Evolutionary conservation across 2,113 vertebrate species (phyloP).

Genomic region (Gopherus flavomarginatus): DNA sequence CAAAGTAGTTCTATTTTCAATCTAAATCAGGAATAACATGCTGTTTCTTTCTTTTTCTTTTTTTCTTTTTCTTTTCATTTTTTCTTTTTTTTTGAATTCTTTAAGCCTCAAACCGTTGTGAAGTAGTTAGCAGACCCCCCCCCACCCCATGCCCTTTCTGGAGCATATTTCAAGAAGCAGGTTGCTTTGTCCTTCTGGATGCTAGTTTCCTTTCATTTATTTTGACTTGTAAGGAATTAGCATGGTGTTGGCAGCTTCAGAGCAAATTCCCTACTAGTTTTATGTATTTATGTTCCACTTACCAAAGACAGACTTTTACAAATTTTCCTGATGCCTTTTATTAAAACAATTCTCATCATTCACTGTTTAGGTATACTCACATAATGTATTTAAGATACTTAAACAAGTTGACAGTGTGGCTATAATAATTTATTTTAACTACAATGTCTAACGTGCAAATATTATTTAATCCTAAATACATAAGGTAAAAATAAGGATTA

Average conservation of each 20-base stretch:
- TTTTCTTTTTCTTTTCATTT: not conserved
- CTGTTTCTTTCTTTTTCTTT: not conserved
- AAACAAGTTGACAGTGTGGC: not conserved
- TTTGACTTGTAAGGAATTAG: not conserved
- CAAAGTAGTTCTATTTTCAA: not conserved
- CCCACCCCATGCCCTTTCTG: not conserved
- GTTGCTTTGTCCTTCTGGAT: not conserved
- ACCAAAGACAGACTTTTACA: not conserved
- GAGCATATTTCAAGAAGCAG: not conserved
- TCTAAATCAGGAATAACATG: not conserved
- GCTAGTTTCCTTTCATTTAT: not conserved
- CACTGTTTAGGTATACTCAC: accelerated
- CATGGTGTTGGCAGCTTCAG: not conserved
- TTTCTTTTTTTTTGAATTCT: not conserved
- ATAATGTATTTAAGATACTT: not conserved
- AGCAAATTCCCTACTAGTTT: not conserved
- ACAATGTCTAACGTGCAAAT: not conserved
- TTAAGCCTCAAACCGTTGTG: not conserved
- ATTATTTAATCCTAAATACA: not conserved
- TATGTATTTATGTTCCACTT: not conserved
- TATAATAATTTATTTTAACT: not conserved
- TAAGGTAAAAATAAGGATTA: not conserved
- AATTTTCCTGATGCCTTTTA: not conserved
- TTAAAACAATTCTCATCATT: not conserved
- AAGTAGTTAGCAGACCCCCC: not conserved